Percentiles rank a stretch among this genome's conserved stretches.
Evolutionary conservation across 2,113 vertebrate genomes (phyloP).

Genomic region (Pachypanchax playfairii): DNA sequence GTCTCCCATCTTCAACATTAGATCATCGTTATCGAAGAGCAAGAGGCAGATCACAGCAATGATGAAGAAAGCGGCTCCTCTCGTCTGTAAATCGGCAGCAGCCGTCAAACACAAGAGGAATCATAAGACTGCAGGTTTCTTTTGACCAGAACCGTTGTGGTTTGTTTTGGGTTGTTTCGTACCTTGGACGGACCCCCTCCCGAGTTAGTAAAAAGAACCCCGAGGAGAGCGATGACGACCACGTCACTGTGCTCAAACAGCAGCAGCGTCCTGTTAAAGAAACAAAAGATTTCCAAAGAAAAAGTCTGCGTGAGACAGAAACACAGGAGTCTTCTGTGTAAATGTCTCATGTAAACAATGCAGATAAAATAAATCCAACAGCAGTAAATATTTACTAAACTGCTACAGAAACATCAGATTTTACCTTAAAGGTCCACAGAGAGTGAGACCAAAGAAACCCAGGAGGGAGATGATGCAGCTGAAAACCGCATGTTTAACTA

Average conservation of each 20-base stretch:
- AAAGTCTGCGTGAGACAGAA: background rate
- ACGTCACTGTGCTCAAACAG: conserved; percentile 96
- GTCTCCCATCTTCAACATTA: conserved; percentile 99
- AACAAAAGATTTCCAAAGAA: background rate
- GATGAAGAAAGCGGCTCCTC: conserved; percentile 96
- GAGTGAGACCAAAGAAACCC: conserved; percentile 97
- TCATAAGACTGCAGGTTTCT: too few relatives aligned
- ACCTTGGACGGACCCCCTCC: conserved; percentile 97
- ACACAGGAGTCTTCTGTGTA: too few relatives aligned
- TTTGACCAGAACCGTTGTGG: too few relatives aligned
- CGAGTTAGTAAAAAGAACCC: conserved; percentile 92
- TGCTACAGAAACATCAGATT: conserved; percentile 2
- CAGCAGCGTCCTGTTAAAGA: conserved; percentile 88
- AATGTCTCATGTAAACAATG: too few relatives aligned
- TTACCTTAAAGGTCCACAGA: conserved; percentile 97
- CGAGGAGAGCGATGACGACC: conserved; percentile 91
- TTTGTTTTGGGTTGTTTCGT: background rate
- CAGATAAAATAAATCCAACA: background rate
- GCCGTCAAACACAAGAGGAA: background rate
- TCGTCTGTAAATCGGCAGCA: conserved; percentile 85
- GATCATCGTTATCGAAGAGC: conserved; percentile 98
- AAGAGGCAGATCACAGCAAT: conserved; percentile 95
- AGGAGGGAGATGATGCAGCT: conserved; percentile 94
- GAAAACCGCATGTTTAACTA: conserved; percentile 92
- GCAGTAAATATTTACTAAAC: background rate